phyloP scores from a whole-genome alignment of 2,113 vertebrate species.

The Trichomycterus rosablanca region DNA sequence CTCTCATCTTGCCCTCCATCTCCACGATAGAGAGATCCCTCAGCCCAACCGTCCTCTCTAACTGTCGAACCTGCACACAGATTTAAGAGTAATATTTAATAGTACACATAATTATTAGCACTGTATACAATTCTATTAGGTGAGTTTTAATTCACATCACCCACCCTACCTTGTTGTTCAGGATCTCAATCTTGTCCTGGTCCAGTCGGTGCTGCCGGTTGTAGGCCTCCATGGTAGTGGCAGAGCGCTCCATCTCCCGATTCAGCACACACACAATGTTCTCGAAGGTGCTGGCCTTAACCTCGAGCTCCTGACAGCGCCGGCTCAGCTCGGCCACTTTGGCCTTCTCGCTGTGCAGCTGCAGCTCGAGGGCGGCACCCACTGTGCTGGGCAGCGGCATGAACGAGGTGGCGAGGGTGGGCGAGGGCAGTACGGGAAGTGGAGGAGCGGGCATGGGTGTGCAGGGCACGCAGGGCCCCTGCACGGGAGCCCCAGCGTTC shows the following conservation, averaged over 20 bases:
- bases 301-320: slow-evolving; percentile 79
- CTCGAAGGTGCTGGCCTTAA: slow-evolving; percentile 86
- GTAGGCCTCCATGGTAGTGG: slow-evolving; percentile 81
- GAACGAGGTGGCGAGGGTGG: slow-evolving; percentile 62
- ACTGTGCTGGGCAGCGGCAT: slow-evolving; percentile 62
- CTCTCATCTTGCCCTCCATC: slow-evolving; percentile 85
- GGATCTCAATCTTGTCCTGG: slow-evolving; percentile 88
- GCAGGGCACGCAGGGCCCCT: slow-evolving; percentile 48
- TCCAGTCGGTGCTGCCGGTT: slow-evolving; percentile 84
- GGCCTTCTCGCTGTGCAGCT: slow-evolving; percentile 70
- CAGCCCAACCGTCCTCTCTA: slow-evolving; percentile 88
- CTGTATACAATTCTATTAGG: background rate
- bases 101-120: background rate
- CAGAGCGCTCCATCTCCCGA: slow-evolving; percentile 86
- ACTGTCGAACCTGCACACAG: slow-evolving; percentile 82
- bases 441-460: slow-evolving; percentile 9
- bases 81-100: background rate
- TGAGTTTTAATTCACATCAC: no score
- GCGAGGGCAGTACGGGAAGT: slow-evolving; percentile 36
- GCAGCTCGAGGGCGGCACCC: slow-evolving; percentile 65
- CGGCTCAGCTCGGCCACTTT: slow-evolving; percentile 69
- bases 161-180: slow-evolving; percentile 88
- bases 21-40: slow-evolving; percentile 90
- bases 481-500: slow-evolving; percentile 51
- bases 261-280: slow-evolving; percentile 96